Base-by-base conservation (phyloP, 1,140 invertebrate species). In the Gryon sp. region DNA sequence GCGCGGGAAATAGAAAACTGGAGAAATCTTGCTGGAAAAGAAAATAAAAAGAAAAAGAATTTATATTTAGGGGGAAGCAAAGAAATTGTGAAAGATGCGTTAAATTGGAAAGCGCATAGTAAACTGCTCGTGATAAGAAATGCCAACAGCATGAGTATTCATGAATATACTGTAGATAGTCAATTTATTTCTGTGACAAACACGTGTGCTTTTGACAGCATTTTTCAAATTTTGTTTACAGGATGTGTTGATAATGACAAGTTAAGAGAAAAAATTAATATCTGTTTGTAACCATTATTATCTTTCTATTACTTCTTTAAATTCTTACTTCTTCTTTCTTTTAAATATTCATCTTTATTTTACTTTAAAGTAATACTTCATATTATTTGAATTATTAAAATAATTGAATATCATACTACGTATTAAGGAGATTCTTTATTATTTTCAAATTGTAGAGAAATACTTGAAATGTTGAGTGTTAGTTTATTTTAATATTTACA, bases 201-300 rank as follows among this genome's bases (percentile, higher is more conserved):
- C 16, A 28, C 43, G 1, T 46, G 22, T 46, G 43, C 43, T 2
- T 46, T 46, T 11, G 43, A 46, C 9, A 46, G 24, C 9, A 12
- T 46, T 16, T 46, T 46, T 28, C 43, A 46, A 16, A 2, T 24
- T 14, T 4, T 46, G 7, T 46, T 46, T 16, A 24, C 28, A 9
- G 8, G 15, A 9, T 11, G 22, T 28, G 22, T 15, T 15, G 24
- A 46, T 15, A n/a, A 46, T 28, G 19, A 46, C 2, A 40, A 9
- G 18, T 19, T 40, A 1, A n/a, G 38, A 20, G 15, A 20, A n/a
- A n/a, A n/a, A n/a, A n/a, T n/a, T n/a, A n/a, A n/a, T n/a, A n/a
- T n/a, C n/a, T n/a, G n/a, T n/a, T n/a, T n/a, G n/a, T n/a, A n/a
- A n/a, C n/a, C n/a, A n/a, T n/a, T n/a, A n/a, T n/a, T n/a, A n/a